Evolutionary conservation across 2,113 vertebrate species (phyloP), one percentile per base, ranked within the genome.

Genomic region (Cygnus atratus): DNA sequence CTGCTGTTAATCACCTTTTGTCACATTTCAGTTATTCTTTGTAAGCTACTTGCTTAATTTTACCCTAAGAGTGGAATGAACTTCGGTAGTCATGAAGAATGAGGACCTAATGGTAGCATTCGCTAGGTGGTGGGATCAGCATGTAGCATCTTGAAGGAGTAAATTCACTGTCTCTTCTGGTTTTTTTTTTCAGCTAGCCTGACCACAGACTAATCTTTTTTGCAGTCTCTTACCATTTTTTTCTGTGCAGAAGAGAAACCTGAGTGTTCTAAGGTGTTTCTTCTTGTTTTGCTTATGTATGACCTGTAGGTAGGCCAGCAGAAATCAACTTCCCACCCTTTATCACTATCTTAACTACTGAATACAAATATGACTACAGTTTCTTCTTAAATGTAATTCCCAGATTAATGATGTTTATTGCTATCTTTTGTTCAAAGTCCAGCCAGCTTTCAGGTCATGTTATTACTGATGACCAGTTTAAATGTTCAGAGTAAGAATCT

Each of bases 401-500:
- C 37, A 77, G 17, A 29, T 33, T 82, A 63, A 37, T 2, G 3
- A 11, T 46, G 48, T 14, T 80, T 84, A 43, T 73, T 43, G 10
- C n/a, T 81, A 26, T 15, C 70, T 87, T 41, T 83, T 89, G 54
- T 62, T 58, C 59, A 18, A 73, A 73, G n/a, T 88, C 35, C 31
- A 93, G 46, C 22, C 28, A 21, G 48, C 26, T 90, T 83, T 83
- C 21, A 3, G 1, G 57, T 81, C 48, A 7, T 35, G 10, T 84
- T 88, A 41, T 84, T 46, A 25, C 19, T 83, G 67, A 84, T 90
- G 81, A 90, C 20, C 10, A 20, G 14, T 14, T 87, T 88, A 63
- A 84, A 44, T 24, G 39, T 70, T 76, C 80, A 73, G 44, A 44
- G 25, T 80, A 77, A 93, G 63, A 90, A 54, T 71, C 75, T 84